phyloP scores from a whole-genome alignment of 2,113 vertebrate species.

The Chaetodon trifascialis region DNA sequence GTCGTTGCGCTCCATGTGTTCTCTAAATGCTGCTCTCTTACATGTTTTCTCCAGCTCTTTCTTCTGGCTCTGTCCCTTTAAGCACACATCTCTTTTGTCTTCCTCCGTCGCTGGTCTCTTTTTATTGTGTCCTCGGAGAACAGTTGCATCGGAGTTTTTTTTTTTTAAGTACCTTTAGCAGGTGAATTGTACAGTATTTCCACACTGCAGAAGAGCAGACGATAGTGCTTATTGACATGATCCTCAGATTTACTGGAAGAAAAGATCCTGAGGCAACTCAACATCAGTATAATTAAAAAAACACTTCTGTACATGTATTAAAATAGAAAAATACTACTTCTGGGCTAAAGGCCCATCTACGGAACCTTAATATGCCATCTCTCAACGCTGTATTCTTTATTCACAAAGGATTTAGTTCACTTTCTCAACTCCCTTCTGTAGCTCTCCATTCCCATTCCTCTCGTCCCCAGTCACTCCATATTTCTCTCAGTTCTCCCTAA shows the following conservation, averaged over 20 bases:
- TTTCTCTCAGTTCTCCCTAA: slow-evolving; percentile 60
- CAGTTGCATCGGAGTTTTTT: background rate
- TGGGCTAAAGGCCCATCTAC: slow-evolving; percentile 28
- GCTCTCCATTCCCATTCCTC: slow-evolving; percentile 61
- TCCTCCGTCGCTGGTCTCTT: background rate
- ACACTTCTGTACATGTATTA: slow-evolving; percentile 18
- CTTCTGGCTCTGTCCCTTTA: background rate
- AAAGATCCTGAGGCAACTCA: slow-evolving; percentile 42
- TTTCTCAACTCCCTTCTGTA: slow-evolving; percentile 62
- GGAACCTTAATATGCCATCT: slow-evolving; percentile 60
- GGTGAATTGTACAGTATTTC: slow-evolving; percentile 12
- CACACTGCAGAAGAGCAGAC: background rate
- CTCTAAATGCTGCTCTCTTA: slow-evolving; percentile 11
- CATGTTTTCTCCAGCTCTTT: slow-evolving; percentile 13
- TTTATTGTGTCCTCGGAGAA: background rate
- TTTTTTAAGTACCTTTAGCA: slow-evolving; percentile 8
- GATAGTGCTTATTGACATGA: slow-evolving; percentile 20
- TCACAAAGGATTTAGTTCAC: slow-evolving; percentile 69
- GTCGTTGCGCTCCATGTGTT: slow-evolving; percentile 18
- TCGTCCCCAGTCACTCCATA: slow-evolving; percentile 20
- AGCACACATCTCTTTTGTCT: background rate
- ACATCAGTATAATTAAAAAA: slow-evolving; percentile 31
- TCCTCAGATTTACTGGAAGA: slow-evolving; percentile 3
- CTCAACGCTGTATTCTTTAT: slow-evolving; percentile 54
- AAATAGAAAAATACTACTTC: slow-evolving; percentile 35